A percentile compares a stretch with the other conserved stretches of the same genome.
Evolutionary conservation across 2,113 vertebrate species (phyloP).

Genomic region (Athene noctua): DNA sequence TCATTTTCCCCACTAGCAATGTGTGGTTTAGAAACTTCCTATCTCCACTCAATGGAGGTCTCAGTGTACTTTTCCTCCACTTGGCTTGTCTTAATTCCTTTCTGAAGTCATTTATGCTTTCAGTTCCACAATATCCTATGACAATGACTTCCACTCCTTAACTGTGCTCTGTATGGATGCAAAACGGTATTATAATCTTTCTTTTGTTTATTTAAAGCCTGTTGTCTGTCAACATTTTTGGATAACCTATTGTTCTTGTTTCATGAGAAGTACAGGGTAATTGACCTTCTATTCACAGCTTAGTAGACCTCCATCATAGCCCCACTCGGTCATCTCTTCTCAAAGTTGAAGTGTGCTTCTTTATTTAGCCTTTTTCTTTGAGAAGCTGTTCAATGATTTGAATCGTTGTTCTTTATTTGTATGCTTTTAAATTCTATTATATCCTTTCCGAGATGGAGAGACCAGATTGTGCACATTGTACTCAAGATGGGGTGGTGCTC

Average conservation of each 20-base stretch:
- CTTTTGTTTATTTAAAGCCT: not conserved
- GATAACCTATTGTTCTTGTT: not conserved
- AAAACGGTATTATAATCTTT: not conserved
- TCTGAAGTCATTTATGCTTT: constrained; percentile 12
- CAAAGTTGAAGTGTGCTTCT: not conserved
- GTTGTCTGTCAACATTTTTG: not conserved
- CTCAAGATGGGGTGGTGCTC: not conserved
- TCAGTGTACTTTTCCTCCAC: not conserved
- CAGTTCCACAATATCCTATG: not conserved
- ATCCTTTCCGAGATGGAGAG: not conserved
- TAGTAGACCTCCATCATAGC: not conserved
- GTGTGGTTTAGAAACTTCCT: not conserved
- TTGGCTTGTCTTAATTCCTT: not conserved
- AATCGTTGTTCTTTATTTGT: not conserved
- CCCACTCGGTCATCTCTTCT: not conserved
- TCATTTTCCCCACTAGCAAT: not conserved
- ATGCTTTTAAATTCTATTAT: not conserved
- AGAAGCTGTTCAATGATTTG: not conserved
- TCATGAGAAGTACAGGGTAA: not conserved
- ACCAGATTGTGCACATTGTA: fast-evolving
- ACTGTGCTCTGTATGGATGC: not conserved
- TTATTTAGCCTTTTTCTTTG: not conserved
- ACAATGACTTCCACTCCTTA: not conserved
- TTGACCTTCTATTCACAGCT: not conserved
- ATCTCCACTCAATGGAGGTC: not conserved